Base-by-base conservation (phyloP, 2,113 vertebrate species). In the Oceanodroma tethys region DNA sequence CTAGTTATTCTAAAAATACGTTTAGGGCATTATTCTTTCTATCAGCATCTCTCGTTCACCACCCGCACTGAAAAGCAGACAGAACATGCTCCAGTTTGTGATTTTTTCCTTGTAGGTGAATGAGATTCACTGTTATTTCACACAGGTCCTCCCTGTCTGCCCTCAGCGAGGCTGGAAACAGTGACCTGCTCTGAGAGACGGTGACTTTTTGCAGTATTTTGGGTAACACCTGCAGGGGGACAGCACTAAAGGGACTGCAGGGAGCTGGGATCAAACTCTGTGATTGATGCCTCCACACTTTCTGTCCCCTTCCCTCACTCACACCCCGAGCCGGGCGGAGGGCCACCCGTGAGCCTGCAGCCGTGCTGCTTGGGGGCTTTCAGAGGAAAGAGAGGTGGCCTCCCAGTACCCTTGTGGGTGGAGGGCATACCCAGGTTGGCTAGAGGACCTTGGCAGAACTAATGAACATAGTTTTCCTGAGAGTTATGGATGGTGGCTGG, bases 131-230 rank as follows among this genome's bases (percentile, higher is more conserved):
- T 59, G 26, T 48, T 80, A 30, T 29, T 75, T 75, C 62, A 55
- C 43, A 75, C 0, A 8, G 7, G 15, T 13, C 21, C 52, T 80
- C 25, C 32, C 29, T 23, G 34, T 15, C 55, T 74, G 56, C 50
- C 13, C 17, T 53, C 0, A 0, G 14, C 3, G 1, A 71, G 27
- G 30, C 65, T 66, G 26, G 50, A 74, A 82, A 66, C 20, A 4
- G 4, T 85, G 74, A 66, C 5, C 17, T 92, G 8, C 21, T n/a
- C 32, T 43, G 34, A 58, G 40, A 81, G 7, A 52, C 0, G 1
- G 7, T 13, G 40, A 11, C 45, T 43, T 87, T 68, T 76, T 78
- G 25, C n/a, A n/a, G 32, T 34, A 13, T 73, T 84, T 88, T 66
- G 43, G 16, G 25, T 65, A 45, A 47, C 34, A 73, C 5, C 34